Conservation (phyloP, 2,113 vertebrate species). For the Pangasianodon gigas region DNA sequence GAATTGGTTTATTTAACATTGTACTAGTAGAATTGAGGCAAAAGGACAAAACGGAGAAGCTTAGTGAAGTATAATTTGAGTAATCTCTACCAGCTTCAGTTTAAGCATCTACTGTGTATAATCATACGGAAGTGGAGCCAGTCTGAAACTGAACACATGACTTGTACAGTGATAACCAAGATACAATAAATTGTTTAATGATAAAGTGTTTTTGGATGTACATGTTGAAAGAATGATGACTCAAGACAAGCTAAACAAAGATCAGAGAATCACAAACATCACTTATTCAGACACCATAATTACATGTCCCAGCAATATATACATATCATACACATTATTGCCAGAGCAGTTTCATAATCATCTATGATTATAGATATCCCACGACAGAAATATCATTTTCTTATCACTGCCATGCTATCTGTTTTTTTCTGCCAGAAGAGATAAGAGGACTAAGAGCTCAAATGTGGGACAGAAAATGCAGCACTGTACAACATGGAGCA, state of each 20-base stretch:
- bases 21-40: background rate
- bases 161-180: background rate
- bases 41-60: background rate
- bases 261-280: background rate
- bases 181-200: background rate
- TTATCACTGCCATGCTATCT: background rate
- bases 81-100: too few relatives aligned
- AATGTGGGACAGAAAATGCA: background rate
- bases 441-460: background rate
- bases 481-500: background rate
- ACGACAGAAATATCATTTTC: background rate
- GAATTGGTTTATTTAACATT: background rate
- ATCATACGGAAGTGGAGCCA: background rate
- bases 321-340: background rate
- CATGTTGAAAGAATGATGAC: background rate
- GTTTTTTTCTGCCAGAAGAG: background rate
- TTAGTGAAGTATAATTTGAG: background rate
- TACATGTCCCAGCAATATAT: background rate
- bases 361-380: background rate
- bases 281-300: background rate
- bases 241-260: background rate
- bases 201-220: background rate
- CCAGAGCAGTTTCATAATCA: background rate
- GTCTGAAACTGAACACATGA: background rate
- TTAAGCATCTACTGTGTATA: too few relatives aligned